Base-by-base conservation (phyloP, 2,113 vertebrate genomes). In the Pomatostomus ruficeps region DNA sequence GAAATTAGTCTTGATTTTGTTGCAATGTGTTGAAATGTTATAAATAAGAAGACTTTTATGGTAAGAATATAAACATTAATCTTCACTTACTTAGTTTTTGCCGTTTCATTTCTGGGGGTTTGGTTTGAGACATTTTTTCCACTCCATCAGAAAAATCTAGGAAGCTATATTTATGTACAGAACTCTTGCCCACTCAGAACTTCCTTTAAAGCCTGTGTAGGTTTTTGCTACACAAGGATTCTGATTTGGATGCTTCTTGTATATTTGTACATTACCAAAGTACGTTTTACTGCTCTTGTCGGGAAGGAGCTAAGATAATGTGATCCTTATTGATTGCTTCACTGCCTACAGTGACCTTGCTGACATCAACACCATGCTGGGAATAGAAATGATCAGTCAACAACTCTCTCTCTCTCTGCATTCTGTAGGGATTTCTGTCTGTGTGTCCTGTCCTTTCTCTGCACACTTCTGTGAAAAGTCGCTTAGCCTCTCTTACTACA, bases 381-480 rank as follows among this genome's bases (percentile, higher is more conserved):
- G 88, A 94, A 94, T 88, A 90, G 84, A 95, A 93, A 43, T 94
- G 67, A 93, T 91, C 74, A 94, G 55, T 95, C 94, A 89, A 88
- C 88, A 82, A 90, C 40, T 63, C n/a, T 45, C 11, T 66, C 24
- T 66, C 33, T 85, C 35, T 79, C 66, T 36, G 38, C 2, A 0
- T 79, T 93, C 70, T 86, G 26, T 35, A 76, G n/a, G 45, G 51
- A 51, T 81, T 84, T 87, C 54, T 94, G 10, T 33, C 43, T 49
- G 19, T 70, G 14, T 29, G 21, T 67, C 85, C 45, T 86, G 48
- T 79, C 49, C 72, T 92, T 91, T 83, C 49, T 75, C n/a, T 85
- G 20, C 54, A 43, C 29, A 73, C 6, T 7, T 55, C 75, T 48
- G 4, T 61, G 16, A 59, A 43, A 73, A 84, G 33, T 66, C 46